phyloP scores from a whole-genome alignment of 2,797 vertebrate species.

The Cuculus canorus region DNA sequence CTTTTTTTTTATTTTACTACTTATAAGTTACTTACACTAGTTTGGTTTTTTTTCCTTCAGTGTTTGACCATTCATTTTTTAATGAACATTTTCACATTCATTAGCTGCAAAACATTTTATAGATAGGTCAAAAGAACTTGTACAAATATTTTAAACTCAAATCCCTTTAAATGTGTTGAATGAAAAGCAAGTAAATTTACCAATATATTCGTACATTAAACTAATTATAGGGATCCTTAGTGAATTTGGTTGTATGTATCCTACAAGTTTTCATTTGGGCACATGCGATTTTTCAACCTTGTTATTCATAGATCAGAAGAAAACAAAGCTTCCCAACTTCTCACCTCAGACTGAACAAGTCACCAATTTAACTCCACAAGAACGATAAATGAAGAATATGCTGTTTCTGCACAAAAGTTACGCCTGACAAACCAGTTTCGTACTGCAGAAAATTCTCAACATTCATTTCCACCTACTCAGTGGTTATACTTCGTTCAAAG shows the following conservation, averaged over 20 bases:
- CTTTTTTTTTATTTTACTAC: background rate
- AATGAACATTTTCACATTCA: background rate
- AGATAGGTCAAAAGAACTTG: background rate
- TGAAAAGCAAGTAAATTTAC: background rate
- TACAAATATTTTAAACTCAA: background rate
- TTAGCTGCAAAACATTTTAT: background rate
- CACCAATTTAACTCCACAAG: background rate
- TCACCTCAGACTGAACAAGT: background rate
- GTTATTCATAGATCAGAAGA: background rate
- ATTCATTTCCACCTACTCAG: slow-evolving; percentile 2
- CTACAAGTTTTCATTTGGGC: background rate
- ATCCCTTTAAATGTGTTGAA: background rate
- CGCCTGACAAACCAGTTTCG: slow-evolving; percentile 29
- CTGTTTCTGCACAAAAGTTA: background rate
- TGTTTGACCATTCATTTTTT: background rate
- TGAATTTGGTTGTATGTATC: background rate
- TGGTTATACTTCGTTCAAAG: background rate
- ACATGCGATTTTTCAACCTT: background rate
- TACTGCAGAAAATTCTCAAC: background rate
- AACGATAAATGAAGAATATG: background rate
- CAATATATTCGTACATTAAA: background rate
- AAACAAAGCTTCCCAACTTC: background rate
- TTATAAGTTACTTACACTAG: background rate
- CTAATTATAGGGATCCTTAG: background rate
- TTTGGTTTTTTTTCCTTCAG: background rate